phyloP scores from a whole-genome alignment of 2,113 vertebrate genomes.

The Perca schrenkii region DNA sequence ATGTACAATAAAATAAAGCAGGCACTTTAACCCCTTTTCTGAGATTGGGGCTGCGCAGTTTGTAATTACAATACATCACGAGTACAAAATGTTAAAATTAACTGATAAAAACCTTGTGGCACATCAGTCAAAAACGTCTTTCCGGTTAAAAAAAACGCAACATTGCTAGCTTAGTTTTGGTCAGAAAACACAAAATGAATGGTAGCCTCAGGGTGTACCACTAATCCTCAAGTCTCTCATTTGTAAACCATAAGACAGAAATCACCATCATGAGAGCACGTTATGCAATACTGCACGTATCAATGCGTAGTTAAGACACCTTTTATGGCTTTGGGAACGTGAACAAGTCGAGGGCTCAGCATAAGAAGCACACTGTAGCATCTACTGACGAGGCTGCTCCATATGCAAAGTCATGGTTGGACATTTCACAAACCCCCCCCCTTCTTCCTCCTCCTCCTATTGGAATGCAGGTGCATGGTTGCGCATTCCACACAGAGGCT shows the following conservation, averaged over 20 bases:
- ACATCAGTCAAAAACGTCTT: slow-evolving; percentile 42
- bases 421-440: slow-evolving; percentile 26
- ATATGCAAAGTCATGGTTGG: slow-evolving; percentile 44
- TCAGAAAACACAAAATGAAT: slow-evolving; percentile 17
- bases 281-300: slow-evolving; percentile 40
- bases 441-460: neutral
- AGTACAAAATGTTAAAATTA: slow-evolving; percentile 58
- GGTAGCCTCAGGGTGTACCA: neutral
- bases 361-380: slow-evolving; percentile 6
- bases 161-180: slow-evolving; percentile 55
- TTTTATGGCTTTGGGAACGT: slow-evolving; percentile 41
- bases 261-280: neutral
- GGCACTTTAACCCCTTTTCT: slow-evolving; percentile 50
- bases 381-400: slow-evolving; percentile 5
- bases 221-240: slow-evolving; percentile 22
- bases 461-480: slow-evolving; percentile 79
- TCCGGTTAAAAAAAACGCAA: neutral
- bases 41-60: slow-evolving; percentile 50
- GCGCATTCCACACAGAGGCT: slow-evolving; percentile 60
- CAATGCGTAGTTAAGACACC: neutral
- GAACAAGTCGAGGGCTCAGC: neutral
- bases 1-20: slow-evolving; percentile 71
- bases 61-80: slow-evolving; percentile 56
- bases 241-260: slow-evolving; percentile 58
- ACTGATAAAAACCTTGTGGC: slow-evolving; percentile 51